Evolutionary conservation across 64 coral and sea anemone genomes (phyloP), one percentile per base, ranked within the genome.

Genomic region (Porites lutea): DNA sequence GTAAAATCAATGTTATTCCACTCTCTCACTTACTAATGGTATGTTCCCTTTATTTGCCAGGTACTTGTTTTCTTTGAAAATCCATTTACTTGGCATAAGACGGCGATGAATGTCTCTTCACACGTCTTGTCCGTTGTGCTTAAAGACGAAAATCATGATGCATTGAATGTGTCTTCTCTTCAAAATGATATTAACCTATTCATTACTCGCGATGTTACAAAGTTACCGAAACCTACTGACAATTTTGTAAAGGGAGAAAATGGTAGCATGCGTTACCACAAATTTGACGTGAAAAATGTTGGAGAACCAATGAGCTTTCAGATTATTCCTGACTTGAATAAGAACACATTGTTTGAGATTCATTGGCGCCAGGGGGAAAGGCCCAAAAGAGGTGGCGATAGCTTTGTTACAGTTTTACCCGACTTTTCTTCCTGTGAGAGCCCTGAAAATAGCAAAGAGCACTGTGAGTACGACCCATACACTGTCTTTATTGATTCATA

Each of bases 381-480:
- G 27, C 94, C 94, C 15, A 23, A 80, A 27, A 65, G 62, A 0
- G 21, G 81, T 22, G 16, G 70, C 20, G 83, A 92, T 76, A 9
- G 80, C 8, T n/a, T 81, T 2, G 76, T 91, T 51, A 81, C 71
- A 8, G 87, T 66, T 52, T n/a, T 95, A 11, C 94, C 94, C 11
- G 94, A 95, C 64, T 92, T 91, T 74, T 91, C 94, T 0, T 81
- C 89, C 12, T 95, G 94, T n/a, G 79, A 8, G 14, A 14, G 10
- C 74, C 47, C 45, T 54, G 37, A 22, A 3, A 65, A 79, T 44
- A 82, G 82, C 27, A 37, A 37, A 19, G 51, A 71, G 50, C 48
- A 13, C 22, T 89, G 88, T 37, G 27, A 37, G 1, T 37, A 37
- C 49, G 63, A 95, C 20, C 89, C 94, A 9, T 95, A 54, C 78